Conservation (phyloP, 1,140 invertebrate genomes). For the Papilio dardanus region DNA sequence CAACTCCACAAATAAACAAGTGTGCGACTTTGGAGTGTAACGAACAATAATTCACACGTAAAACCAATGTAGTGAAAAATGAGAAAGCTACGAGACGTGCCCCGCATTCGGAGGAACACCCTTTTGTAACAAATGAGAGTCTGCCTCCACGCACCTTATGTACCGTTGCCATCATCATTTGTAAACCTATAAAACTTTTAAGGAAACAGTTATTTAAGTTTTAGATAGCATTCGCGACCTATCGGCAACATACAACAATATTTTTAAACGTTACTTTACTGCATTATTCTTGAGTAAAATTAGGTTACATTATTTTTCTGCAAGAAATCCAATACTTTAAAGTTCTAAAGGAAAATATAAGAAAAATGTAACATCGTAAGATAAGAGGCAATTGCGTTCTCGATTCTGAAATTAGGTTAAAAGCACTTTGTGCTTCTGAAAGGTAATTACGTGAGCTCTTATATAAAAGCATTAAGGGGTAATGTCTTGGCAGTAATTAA, state of each 20-base stretch:
- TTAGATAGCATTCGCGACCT: not conserved
- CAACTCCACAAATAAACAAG: slow-evolving; percentile 37
- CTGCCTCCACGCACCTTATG: slow-evolving; percentile 51
- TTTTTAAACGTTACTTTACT: too few relatives aligned
- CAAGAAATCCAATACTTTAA: not conserved
- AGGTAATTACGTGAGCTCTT: slow-evolving; percentile 49
- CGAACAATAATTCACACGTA: slow-evolving; percentile 81
- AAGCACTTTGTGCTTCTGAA: slow-evolving; percentile 37
- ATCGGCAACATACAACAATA: not conserved
- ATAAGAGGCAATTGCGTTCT: slow-evolving; percentile 15
- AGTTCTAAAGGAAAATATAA: not conserved
- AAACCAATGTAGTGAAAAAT: slow-evolving; percentile 82
- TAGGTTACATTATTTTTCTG: not conserved
- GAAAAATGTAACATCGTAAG: slow-evolving; percentile 11
- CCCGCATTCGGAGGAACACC: slow-evolving; percentile 60
- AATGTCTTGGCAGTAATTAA: slow-evolving; percentile 81
- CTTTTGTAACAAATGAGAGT: slow-evolving; percentile 74
- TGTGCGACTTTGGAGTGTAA: slow-evolving; percentile 52
- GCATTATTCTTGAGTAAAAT: too few relatives aligned
- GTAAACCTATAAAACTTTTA: slow-evolving; percentile 28
- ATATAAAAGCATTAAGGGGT: slow-evolving; percentile 72
- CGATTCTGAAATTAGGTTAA: slow-evolving; percentile 28
- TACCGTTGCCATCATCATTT: slow-evolving; percentile 31
- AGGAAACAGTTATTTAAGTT: slow-evolving; percentile 14
- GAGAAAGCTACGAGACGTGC: slow-evolving; percentile 75